A percentile compares a stretch with the other conserved stretches of the same genome.
phyloP scores from a whole-genome alignment of 1,140 invertebrate species.

The Panagrolaimus sp. region DNA sequence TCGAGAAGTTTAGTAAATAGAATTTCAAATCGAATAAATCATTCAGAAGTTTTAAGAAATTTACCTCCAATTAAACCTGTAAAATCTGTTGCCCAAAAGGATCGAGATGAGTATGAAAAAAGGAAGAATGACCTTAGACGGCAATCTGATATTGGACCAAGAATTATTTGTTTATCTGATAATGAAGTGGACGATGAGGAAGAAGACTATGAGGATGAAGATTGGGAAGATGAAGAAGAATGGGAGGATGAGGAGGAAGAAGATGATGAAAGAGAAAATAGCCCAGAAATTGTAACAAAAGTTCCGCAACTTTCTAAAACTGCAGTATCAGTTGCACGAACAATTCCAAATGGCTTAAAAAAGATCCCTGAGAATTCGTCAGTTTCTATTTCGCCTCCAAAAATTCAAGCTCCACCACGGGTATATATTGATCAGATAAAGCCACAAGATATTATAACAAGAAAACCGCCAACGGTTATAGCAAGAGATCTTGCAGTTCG shows the following conservation, averaged over 20 bases:
- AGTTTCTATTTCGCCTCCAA: too few species aligned
- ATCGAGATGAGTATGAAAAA: background rate
- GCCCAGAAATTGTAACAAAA: background rate
- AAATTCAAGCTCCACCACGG: too few species aligned
- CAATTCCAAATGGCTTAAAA: background rate
- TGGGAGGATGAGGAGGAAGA: background rate
- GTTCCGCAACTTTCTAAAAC: background rate
- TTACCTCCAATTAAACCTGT: background rate
- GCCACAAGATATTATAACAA: too few species aligned
- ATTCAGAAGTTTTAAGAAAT: background rate
- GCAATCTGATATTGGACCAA: background rate
- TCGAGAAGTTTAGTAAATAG: background rate
- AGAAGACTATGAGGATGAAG: slow-evolving; percentile 5
- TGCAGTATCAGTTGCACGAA: background rate
- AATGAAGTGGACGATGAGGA: background rate
- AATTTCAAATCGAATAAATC: background rate
- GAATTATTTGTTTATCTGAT: background rate
- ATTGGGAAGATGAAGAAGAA: slow-evolving; percentile 4
- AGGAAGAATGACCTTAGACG: background rate
- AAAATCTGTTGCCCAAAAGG: background rate
- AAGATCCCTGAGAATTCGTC: background rate
- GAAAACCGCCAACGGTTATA: too few species aligned
- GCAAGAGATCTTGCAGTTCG: too few species aligned
- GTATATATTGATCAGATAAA: too few species aligned
- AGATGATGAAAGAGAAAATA: background rate